Evolutionary conservation across 2,888 invertebrate genomes (phyloP).

Genomic region (Zaprionus lineosus): DNA sequence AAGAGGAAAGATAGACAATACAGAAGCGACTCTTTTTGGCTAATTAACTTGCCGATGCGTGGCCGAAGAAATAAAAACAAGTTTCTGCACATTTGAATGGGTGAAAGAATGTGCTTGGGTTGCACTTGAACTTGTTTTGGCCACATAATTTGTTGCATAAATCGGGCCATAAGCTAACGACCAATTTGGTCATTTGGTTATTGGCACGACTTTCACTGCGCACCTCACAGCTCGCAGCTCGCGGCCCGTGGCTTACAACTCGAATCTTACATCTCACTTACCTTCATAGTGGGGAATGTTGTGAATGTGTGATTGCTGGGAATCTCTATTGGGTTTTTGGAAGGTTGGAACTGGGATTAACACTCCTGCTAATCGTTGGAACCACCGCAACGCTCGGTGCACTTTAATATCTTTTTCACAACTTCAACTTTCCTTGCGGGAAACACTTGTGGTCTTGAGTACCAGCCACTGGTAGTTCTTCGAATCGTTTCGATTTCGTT

Average conservation of each 20-base stretch:
- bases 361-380: conserved; percentile 45
- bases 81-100: conserved; percentile 39
- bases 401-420: conserved; percentile 6
- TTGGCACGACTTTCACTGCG: conserved; percentile 61
- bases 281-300: conserved; percentile 53
- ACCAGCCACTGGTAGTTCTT: conserved; percentile 22
- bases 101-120: conserved; percentile 49
- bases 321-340: conserved; percentile 7
- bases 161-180: conserved; percentile 10
- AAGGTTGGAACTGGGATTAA: conserved; percentile 43
- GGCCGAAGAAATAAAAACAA: conserved; percentile 51
- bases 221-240: too few species aligned
- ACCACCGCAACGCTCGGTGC: conserved; percentile 7
- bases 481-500: conserved; percentile 47
- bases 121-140: conserved; percentile 74
- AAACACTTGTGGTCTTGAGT: conserved; percentile 34
- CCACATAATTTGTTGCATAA: conserved; percentile 62
- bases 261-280: too few species aligned
- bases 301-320: conserved; percentile 15
- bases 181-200: conserved; percentile 53
- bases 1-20: conserved; percentile 3
- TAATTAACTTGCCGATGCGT: conserved; percentile 53
- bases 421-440: conserved; percentile 66
- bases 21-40: too few species aligned
- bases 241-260: too few species aligned